phyloP scores from a whole-genome alignment of 2,113 vertebrate species.

The Bagarius yarrelli region DNA sequence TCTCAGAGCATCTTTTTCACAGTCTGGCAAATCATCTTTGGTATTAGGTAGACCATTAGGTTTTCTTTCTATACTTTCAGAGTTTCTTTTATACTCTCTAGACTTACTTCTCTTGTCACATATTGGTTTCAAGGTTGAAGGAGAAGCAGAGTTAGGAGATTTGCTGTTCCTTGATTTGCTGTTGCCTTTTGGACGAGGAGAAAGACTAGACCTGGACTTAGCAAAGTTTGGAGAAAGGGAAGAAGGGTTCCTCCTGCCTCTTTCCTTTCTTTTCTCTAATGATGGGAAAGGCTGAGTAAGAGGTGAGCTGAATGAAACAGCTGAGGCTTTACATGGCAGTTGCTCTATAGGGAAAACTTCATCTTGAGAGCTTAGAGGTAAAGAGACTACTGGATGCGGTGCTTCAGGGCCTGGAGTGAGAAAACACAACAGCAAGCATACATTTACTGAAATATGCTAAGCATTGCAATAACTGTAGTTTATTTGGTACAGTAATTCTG shows the following conservation, averaged over 20 bases:
- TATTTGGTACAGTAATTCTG: neutral
- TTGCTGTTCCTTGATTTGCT: slow-evolving; percentile 53
- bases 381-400: slow-evolving; percentile 61
- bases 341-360: slow-evolving; percentile 64
- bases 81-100: slow-evolving; percentile 61
- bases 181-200: slow-evolving; percentile 57
- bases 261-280: slow-evolving; percentile 67
- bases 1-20: slow-evolving; percentile 55
- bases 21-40: slow-evolving; percentile 49
- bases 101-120: slow-evolving; percentile 59
- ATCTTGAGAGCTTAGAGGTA: slow-evolving; percentile 56
- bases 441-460: neutral
- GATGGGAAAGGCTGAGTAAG: slow-evolving; percentile 57
- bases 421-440: slow-evolving; percentile 60
- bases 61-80: slow-evolving; percentile 69
- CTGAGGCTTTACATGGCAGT: slow-evolving; percentile 58
- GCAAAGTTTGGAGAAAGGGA: slow-evolving; percentile 49
- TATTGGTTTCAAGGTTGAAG: slow-evolving; percentile 54
- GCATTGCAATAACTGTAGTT: slow-evolving; percentile 56
- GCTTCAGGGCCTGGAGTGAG: slow-evolving; percentile 57
- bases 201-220: slow-evolving; percentile 56
- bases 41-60: slow-evolving; percentile 57
- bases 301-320: slow-evolving; percentile 67
- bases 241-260: slow-evolving; percentile 49
- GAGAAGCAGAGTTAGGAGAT: slow-evolving; percentile 49